These are phyloP conservation scores for Timandra comae DNA, from an alignment of 2,888 invertebrate genomes.

Conservation along the genomic window DNA sequence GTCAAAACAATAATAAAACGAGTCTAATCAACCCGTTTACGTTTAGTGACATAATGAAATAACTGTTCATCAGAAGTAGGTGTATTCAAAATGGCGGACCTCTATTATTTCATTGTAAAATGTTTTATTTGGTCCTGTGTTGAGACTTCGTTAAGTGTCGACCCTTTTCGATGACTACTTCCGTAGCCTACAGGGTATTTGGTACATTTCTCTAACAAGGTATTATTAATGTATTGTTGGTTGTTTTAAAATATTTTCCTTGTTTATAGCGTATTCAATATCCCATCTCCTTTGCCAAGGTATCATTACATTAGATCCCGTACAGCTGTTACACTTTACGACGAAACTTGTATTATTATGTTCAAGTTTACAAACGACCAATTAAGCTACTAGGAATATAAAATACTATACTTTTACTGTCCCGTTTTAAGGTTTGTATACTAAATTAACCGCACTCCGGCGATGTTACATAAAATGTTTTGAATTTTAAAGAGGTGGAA, in stretches of 20 bases:
- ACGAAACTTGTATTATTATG: constrained; percentile 65
- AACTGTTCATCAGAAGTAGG: not conserved
- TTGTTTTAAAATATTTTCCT: too few species aligned
- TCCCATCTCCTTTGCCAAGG: constrained; percentile 41
- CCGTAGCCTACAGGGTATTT: constrained; percentile 32
- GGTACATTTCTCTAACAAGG: too few species aligned
- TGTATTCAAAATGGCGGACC: not conserved
- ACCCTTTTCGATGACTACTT: constrained; percentile 40
- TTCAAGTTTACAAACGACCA: constrained; percentile 49
- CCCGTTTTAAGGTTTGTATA: constrained; percentile 1
- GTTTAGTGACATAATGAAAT: constrained; percentile 21
- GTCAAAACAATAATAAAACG: too few species aligned
- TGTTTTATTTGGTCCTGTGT: constrained; percentile 40
- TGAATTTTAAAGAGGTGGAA: too few species aligned
- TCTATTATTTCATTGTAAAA: constrained; percentile 11
- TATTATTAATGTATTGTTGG: too few species aligned
- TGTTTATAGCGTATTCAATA: constrained; percentile 46
- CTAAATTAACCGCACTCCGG: too few species aligned
- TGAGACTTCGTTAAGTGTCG: constrained; percentile 30
- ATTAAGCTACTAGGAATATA: constrained; percentile 24
- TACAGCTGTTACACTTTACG: constrained; percentile 70
- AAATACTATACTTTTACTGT: too few species aligned
- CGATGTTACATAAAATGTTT: too few species aligned
- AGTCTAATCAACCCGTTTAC: constrained; percentile 23
- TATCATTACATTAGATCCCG: constrained; percentile 61